Base-by-base conservation (phyloP, 2,797 vertebrate genomes). In the Spatula versicolor region DNA sequence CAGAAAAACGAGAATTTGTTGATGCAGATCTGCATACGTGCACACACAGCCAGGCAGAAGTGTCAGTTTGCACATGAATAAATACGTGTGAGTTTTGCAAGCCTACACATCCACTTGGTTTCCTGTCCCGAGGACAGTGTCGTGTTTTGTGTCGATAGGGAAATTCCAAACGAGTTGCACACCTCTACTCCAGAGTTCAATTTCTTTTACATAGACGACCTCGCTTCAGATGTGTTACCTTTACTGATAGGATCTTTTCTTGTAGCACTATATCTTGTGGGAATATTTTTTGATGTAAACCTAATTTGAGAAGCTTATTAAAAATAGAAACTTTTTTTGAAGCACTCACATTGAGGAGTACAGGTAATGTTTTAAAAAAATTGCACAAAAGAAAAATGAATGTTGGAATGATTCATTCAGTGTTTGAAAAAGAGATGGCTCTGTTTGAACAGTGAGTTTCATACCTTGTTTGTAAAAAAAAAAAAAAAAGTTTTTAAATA, bases 321-420 rank as follows among this genome's bases (percentile, higher is more conserved):
- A 96, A 97, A 96, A 96, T 95, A 97, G 93, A 94, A 90, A 96
- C 94, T 95, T 98, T 98, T 98, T 98, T 98, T 98, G 98, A 99
- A 98, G 99, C 98, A 98, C 98, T 98, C 98, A 99, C 98, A 97
- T 98, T 97, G 98, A 98, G 98, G 98, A 98, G 98, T 98, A 98
- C 98, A 98, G 98, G 98, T 98, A 98, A 98, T 98, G 97, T 97
- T 98, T 97, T 97, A 85, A 97, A 97, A 97, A 97, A 98, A 98
- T 99, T 99, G 99, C 99, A 99, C 99, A 99, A 98, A 99, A 98
- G 98, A 99, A 98, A 98, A 98, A 98, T 99, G 99, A 99, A 99
- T 99, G 99, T 99, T 98, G 97, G 98, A 98, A 97, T 96, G 98
- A 98, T 98, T 99, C 98, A 98, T 98, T 99, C 98, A 98, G 98